A percentile compares a stretch with the other conserved stretches of the same genome.
Evolutionary conservation across 2,888 invertebrate genomes (phyloP).

Genomic region (Drosophila stalkeri): DNA sequence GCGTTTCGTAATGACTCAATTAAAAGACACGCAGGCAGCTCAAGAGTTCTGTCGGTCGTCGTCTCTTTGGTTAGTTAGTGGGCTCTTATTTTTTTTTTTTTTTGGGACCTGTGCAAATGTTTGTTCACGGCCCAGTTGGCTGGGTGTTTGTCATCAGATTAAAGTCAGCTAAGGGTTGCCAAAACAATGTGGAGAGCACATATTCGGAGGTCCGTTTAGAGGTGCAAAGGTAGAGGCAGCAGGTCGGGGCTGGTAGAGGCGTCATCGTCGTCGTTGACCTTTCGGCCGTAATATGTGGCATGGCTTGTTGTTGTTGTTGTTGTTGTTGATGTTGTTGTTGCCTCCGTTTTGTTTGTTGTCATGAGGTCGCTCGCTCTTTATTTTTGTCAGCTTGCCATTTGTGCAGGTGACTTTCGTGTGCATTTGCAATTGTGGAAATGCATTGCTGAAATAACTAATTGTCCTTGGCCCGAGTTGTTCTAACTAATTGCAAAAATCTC

Average conservation of each 20-base stretch:
- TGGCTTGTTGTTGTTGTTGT: slow-evolving; percentile 17
- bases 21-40: slow-evolving; percentile 74
- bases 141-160: slow-evolving; percentile 72
- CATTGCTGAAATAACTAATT: slow-evolving; percentile 51
- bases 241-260: slow-evolving; percentile 17
- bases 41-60: slow-evolving; percentile 25
- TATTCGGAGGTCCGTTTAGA: slow-evolving; percentile 11
- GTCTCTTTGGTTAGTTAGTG: slow-evolving; percentile 9
- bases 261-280: slow-evolving; percentile 51
- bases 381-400: slow-evolving; percentile 45
- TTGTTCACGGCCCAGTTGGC: slow-evolving; percentile 65
- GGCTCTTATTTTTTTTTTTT: background rate
- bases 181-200: slow-evolving; percentile 19
- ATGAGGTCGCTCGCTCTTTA: slow-evolving; percentile 12
- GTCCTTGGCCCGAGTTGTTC: slow-evolving; percentile 62
- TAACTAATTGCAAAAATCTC: slow-evolving; percentile 45
- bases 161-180: slow-evolving; percentile 56
- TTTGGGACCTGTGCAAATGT: slow-evolving; percentile 58
- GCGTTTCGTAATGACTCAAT: slow-evolving; percentile 73
- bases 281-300: slow-evolving; percentile 38
- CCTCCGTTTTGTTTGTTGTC: slow-evolving; percentile 18
- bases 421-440: slow-evolving; percentile 57
- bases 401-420: slow-evolving; percentile 20
- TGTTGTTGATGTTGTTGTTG: slow-evolving; percentile 7
- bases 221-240: background rate